Percentiles rank a stretch among this genome's conserved stretches.
These are phyloP conservation scores for Megalurothrips usitatus DNA, from an alignment of 2,888 invertebrate species.

Conservation along the genomic window DNA sequence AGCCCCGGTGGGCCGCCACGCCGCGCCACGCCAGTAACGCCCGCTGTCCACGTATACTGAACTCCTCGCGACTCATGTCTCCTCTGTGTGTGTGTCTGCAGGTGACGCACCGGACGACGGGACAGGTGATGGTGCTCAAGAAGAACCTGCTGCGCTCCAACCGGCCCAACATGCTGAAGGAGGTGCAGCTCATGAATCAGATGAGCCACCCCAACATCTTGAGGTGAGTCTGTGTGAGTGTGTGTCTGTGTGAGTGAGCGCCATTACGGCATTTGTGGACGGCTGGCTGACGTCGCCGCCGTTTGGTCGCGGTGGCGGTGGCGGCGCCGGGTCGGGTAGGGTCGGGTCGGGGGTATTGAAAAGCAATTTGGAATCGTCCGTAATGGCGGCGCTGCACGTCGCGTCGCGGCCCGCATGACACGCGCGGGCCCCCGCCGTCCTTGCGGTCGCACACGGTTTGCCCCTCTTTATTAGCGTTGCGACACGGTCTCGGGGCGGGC, in stretches of 20 bases:
- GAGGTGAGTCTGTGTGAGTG: conserved; percentile 55
- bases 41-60: no score
- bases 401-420: neutral
- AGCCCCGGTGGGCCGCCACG: no score
- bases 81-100: conserved; percentile 49
- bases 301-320: neutral
- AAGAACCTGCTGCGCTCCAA: conserved; percentile 93
- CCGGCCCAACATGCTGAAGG: conserved; percentile 92
- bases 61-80: neutral
- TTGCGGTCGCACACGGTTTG: neutral
- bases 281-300: neutral
- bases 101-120: conserved; percentile 90
- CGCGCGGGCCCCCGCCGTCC: neutral
- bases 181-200: conserved; percentile 94
- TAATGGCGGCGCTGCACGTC: neutral
- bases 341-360: conserved; percentile 1
- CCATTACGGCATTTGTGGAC: no score
- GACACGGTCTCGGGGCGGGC: neutral
- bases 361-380: neutral
- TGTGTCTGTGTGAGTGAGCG: neutral
- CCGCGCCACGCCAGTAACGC: no score
- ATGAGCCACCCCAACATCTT: conserved; percentile 92
- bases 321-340: neutral
- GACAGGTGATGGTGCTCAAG: conserved; percentile 94
- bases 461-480: neutral